Percentiles rank a stretch among this genome's conserved stretches.
These are phyloP conservation scores for Notolepis coatsorum DNA, from an alignment of 2,797 vertebrate species.

Conservation along the genomic window DNA sequence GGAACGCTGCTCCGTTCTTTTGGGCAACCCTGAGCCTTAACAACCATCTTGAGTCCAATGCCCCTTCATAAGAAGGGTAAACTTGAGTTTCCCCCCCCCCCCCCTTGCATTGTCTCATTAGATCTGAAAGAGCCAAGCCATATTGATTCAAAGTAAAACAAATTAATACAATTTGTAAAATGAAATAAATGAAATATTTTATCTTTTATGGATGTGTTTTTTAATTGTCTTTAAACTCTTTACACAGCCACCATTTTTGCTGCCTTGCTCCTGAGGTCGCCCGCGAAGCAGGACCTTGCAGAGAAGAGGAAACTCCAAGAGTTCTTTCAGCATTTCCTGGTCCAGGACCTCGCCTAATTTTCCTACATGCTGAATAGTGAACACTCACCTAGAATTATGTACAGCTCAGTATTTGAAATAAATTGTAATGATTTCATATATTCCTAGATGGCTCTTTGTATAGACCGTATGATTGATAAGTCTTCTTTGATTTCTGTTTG, in stretches of 20 bases:
- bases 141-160: too few species aligned
- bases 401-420: constrained; percentile 75
- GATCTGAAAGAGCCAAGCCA: too few species aligned
- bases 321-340: constrained; percentile 91
- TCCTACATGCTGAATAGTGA: constrained; percentile 54
- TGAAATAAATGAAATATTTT: background rate
- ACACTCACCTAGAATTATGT: constrained; percentile 52
- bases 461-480: constrained; percentile 46
- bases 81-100: too few species aligned
- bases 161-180: too few species aligned
- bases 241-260: constrained; percentile 89
- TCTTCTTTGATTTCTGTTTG: constrained; percentile 42
- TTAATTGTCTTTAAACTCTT: background rate
- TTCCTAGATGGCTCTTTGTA: constrained; percentile 57
- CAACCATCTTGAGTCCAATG: too few species aligned
- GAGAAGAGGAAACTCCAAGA: constrained; percentile 93
- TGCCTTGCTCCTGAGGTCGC: constrained; percentile 86
- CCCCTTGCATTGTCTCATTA: too few species aligned
- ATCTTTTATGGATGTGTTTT: constrained; percentile 7
- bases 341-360: constrained; percentile 58
- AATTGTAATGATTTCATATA: constrained; percentile 52
- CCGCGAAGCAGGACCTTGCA: constrained; percentile 77
- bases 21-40: too few species aligned
- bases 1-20: too few species aligned
- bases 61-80: too few species aligned